Evolutionary conservation across 2,113 vertebrate species (phyloP).

Genomic region (Oreochromis niloticus): DNA sequence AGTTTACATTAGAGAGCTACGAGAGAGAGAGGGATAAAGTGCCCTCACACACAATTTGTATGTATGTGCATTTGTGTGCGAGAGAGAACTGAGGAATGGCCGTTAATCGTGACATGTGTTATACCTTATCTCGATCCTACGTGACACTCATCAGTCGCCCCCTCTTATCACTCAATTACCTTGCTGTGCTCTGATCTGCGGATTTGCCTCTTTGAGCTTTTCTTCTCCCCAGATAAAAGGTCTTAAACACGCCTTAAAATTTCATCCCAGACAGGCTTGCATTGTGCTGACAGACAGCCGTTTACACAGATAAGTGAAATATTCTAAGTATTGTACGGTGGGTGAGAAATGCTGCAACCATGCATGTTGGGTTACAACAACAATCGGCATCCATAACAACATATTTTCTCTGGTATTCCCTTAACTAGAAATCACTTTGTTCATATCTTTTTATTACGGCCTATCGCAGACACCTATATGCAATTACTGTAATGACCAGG

Average conservation of each 20-base stretch:
- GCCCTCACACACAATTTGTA: not conserved
- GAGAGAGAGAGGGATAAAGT: not conserved
- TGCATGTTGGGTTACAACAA: not conserved
- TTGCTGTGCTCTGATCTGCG: slow-evolving; percentile 18
- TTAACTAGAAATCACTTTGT: not conserved
- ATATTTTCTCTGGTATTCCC: not conserved
- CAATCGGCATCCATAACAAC: not conserved
- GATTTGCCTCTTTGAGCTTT: slow-evolving; percentile 27
- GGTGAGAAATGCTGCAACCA: not conserved
- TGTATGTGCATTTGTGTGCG: not conserved
- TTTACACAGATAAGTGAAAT: not conserved
- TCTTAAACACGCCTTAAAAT: not conserved
- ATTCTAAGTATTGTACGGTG: not conserved
- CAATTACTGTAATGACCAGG: not conserved
- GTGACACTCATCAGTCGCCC: slow-evolving; percentile 32
- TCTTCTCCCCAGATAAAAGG: slow-evolving; percentile 2
- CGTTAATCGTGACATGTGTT: slow-evolving; percentile 18
- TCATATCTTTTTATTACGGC: not conserved
- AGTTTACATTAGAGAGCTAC: not conserved
- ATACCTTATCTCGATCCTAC: slow-evolving; percentile 28
- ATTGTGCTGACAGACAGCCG: not conserved
- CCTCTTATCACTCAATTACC: slow-evolving; percentile 45
- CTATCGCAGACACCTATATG: not conserved
- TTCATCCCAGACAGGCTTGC: not conserved
- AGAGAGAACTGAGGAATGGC: not conserved